Percentiles rank a stretch among this genome's conserved stretches.
Conservation (phyloP, 2,888 invertebrate species). For the Platerodrilus igneus region DNA sequence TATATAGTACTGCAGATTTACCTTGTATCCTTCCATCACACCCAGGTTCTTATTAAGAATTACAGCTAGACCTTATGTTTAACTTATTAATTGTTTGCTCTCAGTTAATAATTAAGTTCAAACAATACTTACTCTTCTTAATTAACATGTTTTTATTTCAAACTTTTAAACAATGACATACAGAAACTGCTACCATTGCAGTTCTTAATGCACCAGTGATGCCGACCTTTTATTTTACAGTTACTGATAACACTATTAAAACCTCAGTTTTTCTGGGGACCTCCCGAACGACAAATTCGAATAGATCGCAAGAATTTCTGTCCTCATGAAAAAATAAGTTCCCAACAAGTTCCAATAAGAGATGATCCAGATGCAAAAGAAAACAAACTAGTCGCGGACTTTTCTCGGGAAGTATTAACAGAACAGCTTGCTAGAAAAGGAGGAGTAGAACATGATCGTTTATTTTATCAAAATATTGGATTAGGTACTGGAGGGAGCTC, state of each 20-base stretch:
- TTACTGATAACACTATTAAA: slow-evolving; percentile 22
- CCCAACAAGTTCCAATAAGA: slow-evolving; percentile 21
- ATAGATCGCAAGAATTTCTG: slow-evolving; percentile 27
- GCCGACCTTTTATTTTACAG: slow-evolving; percentile 2
- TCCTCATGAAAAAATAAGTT: slow-evolving; percentile 26
- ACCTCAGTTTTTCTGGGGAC: slow-evolving; percentile 34
- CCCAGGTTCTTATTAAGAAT: too few species aligned
- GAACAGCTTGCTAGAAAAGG: too few species aligned
- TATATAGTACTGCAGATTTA: too few species aligned
- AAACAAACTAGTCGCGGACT: neutral
- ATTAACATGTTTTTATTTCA: too few species aligned
- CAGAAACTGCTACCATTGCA: too few species aligned
- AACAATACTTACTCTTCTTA: neutral
- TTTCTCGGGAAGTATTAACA: neutral
- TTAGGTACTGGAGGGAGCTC: neutral
- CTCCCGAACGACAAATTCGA: slow-evolving; percentile 21
- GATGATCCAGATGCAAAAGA: neutral
- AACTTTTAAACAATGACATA: too few species aligned
- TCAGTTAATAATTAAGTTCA: neutral
- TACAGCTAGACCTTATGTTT: too few species aligned
- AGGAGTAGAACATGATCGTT: neutral
- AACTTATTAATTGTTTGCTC: too few species aligned
- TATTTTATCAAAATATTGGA: slow-evolving; percentile 6
- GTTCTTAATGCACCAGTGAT: too few species aligned
- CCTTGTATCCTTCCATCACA: too few species aligned